Evolutionary conservation across 2,888 invertebrate genomes (phyloP), one percentile per base, ranked within the genome.

Genomic region (Andrena haemorrhoa): DNA sequence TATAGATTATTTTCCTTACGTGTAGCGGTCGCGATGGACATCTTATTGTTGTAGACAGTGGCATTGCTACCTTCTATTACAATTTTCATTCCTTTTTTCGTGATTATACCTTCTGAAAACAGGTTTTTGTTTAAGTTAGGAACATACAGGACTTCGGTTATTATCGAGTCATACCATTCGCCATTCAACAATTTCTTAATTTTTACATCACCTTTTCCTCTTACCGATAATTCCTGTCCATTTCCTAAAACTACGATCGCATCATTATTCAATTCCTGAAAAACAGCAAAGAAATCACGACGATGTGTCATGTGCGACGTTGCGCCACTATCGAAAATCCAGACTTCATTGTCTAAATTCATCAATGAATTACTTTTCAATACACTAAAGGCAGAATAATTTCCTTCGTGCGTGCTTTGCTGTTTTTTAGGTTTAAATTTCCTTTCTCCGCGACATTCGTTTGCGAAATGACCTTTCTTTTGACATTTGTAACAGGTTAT

Each of bases 391-490:
- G 41, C 69, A 41, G 56, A 69, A 69, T 41, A 69, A 51, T 66
- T 66, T 29, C n/a, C 51, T 7, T 65, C 26, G n/a, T 35, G 35
- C 16, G 33, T 10, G 7, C 47, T 53, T 20, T 31, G 66, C 29
- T 49, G 29, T 2, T 26, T n/a, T 35, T 58, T 29, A 47, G 16
- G n/a, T 56, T 10, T 35, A 20, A 26, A n/a, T 10, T 58, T 70
- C 6, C 16, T 41, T 41, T 70, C 41, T 29, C 23, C 41, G 0
- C n/a, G 47, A 58, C 58, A 58, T 41, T 47, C 58, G 0, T 60
- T 58, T 3, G 69, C 58, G 4, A 70, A 58, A 29, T 70, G 41
- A 29, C 47, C 47, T 51, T 70, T 70, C 29, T 70, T 70, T 47
- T 58, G 47, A 58, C 69, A 70, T 41, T 58, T 58, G 3, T 58